phyloP scores from a whole-genome alignment of 2,797 vertebrate species.

The Molossus molossus region DNA sequence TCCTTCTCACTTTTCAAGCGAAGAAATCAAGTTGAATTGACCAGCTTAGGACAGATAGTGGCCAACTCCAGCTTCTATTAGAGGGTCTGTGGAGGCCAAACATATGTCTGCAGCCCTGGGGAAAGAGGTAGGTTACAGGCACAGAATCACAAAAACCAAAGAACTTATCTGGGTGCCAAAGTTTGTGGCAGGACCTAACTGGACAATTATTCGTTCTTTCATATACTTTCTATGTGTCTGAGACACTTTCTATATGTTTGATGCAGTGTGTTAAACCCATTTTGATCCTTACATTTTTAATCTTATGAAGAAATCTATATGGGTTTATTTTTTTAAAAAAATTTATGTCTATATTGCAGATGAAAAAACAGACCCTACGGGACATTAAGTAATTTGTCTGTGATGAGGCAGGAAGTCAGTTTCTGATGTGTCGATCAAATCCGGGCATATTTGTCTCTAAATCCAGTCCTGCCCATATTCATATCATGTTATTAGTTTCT shows the following conservation, averaged over 20 bases:
- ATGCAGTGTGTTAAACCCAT: not conserved
- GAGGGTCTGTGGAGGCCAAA: not conserved
- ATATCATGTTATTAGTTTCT: not conserved
- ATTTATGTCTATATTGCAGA: not conserved
- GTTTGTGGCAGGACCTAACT: not conserved
- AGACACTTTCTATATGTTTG: not conserved
- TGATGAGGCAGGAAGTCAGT: not conserved
- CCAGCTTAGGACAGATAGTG: not conserved
- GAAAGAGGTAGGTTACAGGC: not conserved
- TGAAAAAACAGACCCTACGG: slow-evolving; percentile 30
- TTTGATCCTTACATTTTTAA: slow-evolving; percentile 17
- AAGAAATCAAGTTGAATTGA: not conserved
- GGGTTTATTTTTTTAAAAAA: not conserved
- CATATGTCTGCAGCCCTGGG: not conserved
- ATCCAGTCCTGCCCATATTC: not conserved
- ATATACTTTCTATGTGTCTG: not conserved
- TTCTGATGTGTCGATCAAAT: not conserved
- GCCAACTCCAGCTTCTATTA: not conserved
- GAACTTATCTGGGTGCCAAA: not conserved
- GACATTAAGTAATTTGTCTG: slow-evolving; percentile 30
- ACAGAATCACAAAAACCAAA: not conserved
- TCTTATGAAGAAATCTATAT: not conserved
- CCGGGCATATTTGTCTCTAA: not conserved
- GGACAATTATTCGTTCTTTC: not conserved
- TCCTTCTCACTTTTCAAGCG: not conserved